These are phyloP conservation scores for Rotaria socialis DNA, from an alignment of 2,888 invertebrate genomes.

Conservation along the genomic window DNA sequence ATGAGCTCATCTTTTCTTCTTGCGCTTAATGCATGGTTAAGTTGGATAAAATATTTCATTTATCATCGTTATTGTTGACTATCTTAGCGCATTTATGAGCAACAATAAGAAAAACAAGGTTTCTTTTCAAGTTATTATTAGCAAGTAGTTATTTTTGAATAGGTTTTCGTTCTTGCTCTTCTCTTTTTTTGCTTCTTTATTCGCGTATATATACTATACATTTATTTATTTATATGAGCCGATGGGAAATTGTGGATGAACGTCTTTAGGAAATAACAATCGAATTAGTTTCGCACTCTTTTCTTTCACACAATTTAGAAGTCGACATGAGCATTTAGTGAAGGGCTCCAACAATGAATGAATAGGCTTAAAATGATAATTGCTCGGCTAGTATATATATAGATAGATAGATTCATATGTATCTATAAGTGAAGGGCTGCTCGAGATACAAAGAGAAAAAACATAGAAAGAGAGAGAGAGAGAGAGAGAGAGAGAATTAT, in stretches of 20 bases:
- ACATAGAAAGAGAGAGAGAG: too few relatives aligned
- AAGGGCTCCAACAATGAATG: neutral
- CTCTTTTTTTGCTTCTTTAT: neutral
- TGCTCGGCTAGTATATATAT: neutral
- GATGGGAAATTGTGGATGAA: neutral
- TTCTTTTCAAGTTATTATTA: neutral
- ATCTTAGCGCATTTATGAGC: neutral
- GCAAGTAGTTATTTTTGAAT: neutral
- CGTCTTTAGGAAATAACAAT: neutral
- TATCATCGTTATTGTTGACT: neutral
- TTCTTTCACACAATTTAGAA: neutral
- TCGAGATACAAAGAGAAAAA: neutral
- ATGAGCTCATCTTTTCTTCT: neutral
- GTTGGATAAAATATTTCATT: neutral
- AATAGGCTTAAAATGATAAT: constrained; percentile 13
- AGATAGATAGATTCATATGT: neutral
- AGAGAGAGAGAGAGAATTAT: neutral
- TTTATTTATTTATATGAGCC: neutral
- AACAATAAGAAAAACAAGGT: neutral
- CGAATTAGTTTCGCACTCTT: neutral
- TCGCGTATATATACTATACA: neutral
- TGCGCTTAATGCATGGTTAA: neutral
- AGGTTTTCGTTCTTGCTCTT: neutral
- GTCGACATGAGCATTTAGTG: neutral
- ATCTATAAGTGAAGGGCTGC: too few relatives aligned